These are phyloP conservation scores for Tanaodytes sp. DNA, from an alignment of 2,888 invertebrate genomes.

Conservation along the genomic window DNA sequence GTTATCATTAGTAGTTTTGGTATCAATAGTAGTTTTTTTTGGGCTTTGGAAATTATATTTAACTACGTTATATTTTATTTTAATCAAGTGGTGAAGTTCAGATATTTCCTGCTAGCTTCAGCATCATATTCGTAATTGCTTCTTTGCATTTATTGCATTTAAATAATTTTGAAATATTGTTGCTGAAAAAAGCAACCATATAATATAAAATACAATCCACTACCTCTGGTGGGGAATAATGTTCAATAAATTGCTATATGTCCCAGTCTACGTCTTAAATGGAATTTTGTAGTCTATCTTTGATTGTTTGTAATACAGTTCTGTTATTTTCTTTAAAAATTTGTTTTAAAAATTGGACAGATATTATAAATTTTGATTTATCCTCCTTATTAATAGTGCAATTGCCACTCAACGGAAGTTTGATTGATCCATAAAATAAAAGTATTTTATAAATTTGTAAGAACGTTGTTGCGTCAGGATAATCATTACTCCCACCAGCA, in stretches of 20 bases:
- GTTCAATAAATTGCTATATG: neutral
- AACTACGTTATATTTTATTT: no score
- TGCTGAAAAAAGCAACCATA: neutral
- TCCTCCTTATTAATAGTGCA: neutral
- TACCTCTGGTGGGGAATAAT: neutral
- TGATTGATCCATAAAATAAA: neutral
- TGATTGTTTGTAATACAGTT: neutral
- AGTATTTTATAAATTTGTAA: neutral
- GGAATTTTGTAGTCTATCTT: neutral
- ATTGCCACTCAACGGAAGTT: neutral
- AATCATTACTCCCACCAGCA: neutral
- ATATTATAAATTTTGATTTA: neutral
- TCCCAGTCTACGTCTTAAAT: neutral
- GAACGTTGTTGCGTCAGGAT: neutral
- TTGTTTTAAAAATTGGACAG: neutral
- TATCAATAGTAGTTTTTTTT: no score
- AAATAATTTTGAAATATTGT: neutral
- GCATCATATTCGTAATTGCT: neutral
- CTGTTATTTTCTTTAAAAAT: neutral
- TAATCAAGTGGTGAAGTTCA: no score
- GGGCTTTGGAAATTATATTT: no score
- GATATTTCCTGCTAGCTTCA: no score
- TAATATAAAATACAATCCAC: constrained; percentile 1
- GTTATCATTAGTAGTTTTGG: no score
- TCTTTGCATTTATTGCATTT: neutral